A percentile compares a stretch with the other conserved stretches of the same genome.
phyloP scores from a whole-genome alignment of 2,888 invertebrate genomes.

The Leptinotarsa rubiginosa region DNA sequence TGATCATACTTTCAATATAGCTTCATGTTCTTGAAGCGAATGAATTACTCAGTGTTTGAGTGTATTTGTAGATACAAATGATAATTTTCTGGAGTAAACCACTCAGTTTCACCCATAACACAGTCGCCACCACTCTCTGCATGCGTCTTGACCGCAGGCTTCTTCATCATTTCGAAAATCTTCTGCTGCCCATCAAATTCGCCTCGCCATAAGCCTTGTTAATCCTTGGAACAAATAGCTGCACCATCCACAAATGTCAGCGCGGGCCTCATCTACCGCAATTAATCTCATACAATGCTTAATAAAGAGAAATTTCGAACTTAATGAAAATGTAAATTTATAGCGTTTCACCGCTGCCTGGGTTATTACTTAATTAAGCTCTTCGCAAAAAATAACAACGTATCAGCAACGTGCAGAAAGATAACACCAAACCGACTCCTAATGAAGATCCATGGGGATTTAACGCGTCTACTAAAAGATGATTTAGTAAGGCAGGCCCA shows the following conservation, averaged over 20 bases:
- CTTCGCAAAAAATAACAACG: slow-evolving; percentile 40
- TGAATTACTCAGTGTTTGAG: too few relatives aligned
- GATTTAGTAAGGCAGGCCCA: slow-evolving; percentile 43
- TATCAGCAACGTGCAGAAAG: slow-evolving; percentile 43
- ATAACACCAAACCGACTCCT: slow-evolving; percentile 47
- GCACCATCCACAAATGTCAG: slow-evolving; percentile 41
- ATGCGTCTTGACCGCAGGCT: not conserved
- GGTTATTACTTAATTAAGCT: slow-evolving; percentile 43
- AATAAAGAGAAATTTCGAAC: slow-evolving; percentile 44
- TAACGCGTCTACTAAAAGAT: slow-evolving; percentile 47
- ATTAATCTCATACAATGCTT: slow-evolving; percentile 42
- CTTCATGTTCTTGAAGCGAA: too few relatives aligned
- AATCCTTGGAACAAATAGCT: slow-evolving; percentile 40
- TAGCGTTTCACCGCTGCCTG: slow-evolving; percentile 41
- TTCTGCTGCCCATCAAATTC: not conserved
- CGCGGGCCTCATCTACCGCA: slow-evolving; percentile 37
- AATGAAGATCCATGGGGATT: slow-evolving; percentile 53
- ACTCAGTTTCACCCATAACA: too few relatives aligned
- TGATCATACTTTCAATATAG: too few relatives aligned
- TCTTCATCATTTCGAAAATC: not conserved
- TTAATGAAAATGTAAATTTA: slow-evolving; percentile 44
- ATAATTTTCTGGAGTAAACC: too few relatives aligned
- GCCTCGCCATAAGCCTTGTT: not conserved
- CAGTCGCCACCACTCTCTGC: too few relatives aligned
- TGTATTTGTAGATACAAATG: too few relatives aligned